Evolutionary conservation across 2,113 vertebrate species (phyloP).

Genomic region (Entomyzon cyanotis): DNA sequence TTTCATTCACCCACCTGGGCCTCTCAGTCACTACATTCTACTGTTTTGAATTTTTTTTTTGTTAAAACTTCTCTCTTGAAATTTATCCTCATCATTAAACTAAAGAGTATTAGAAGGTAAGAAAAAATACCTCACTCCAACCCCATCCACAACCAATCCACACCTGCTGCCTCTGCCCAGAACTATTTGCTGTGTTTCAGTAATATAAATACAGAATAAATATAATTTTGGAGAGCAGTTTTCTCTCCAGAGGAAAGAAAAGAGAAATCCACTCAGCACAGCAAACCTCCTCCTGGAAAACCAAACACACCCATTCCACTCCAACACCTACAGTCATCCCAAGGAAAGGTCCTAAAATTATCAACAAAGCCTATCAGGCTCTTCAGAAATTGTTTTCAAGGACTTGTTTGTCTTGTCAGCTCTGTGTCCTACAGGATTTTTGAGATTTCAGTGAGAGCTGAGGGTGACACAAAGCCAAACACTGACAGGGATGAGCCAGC

Average conservation of each 20-base stretch:
- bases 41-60: not conserved
- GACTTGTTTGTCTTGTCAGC: too few relatives aligned
- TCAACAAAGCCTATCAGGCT: not conserved
- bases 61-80: not conserved
- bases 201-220: not conserved
- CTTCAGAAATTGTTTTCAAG: not conserved
- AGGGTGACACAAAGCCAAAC: not conserved
- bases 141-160: not conserved
- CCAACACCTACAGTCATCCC: not conserved
- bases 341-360: not conserved
- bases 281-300: not conserved
- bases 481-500: not conserved
- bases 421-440: not conserved
- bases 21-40: not conserved
- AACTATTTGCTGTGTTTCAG: not conserved
- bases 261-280: not conserved
- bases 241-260: not conserved
- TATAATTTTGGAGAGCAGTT: not conserved
- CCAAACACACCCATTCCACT: rapidly evolving
- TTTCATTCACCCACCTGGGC: not conserved
- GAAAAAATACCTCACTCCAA: not conserved
- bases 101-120: not conserved
- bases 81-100: not conserved
- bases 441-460: not conserved
- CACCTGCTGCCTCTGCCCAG: not conserved